phyloP scores from a whole-genome alignment of 2,888 invertebrate genomes.

The Heliconius charithonia region DNA sequence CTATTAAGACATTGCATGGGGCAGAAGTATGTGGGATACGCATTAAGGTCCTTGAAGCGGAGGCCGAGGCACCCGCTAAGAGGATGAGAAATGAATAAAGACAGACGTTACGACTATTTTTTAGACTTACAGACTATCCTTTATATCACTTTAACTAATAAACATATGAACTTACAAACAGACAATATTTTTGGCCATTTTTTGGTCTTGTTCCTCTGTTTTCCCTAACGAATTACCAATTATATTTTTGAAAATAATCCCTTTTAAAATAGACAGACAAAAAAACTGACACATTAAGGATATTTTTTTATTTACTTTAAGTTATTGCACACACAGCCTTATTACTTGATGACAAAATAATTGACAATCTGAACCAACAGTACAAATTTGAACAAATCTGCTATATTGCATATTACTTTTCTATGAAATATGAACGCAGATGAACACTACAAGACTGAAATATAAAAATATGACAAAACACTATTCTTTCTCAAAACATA shows the following conservation, averaged over 20 bases:
- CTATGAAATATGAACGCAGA: background rate
- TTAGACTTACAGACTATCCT: constrained; percentile 45
- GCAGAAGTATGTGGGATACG: constrained; percentile 94
- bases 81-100: constrained; percentile 53
- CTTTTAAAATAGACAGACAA: constrained; percentile 5
- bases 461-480: constrained; percentile 15
- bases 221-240: background rate
- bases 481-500: background rate
- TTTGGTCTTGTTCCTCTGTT: background rate
- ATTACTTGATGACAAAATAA: constrained; percentile 55
- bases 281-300: constrained; percentile 23
- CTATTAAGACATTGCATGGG: constrained; percentile 89
- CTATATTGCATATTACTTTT: constrained; percentile 8
- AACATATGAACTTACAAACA: constrained; percentile 29
- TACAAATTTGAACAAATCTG: constrained; percentile 6
- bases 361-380: constrained; percentile 57
- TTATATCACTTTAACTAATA: constrained; percentile 37
- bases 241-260: background rate
- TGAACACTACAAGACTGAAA: background rate
- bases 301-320: constrained; percentile 40
- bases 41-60: constrained; percentile 94
- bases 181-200: constrained; percentile 42
- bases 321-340: constrained; percentile 74
- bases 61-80: constrained; percentile 72
- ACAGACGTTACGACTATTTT: constrained; percentile 47